Percentiles rank a stretch among this genome's conserved stretches.
phyloP scores from a whole-genome alignment of 2,888 invertebrate genomes.

The Euphydryas editha region DNA sequence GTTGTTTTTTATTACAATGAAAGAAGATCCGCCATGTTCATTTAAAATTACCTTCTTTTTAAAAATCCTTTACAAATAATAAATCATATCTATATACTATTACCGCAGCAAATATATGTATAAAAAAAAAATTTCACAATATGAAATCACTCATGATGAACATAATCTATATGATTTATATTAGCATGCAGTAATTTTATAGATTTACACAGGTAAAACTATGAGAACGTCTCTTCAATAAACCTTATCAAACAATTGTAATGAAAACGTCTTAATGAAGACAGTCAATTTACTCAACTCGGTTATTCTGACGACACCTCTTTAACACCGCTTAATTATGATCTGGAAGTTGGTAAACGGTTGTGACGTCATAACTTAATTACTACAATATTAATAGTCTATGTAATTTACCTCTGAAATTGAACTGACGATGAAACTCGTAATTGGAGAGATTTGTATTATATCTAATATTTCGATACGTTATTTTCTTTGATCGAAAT shows the following conservation, averaged over 20 bases:
- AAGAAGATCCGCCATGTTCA: too few relatives aligned
- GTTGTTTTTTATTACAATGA: too few relatives aligned
- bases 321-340: constrained; percentile 3
- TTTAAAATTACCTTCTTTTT: too few relatives aligned
- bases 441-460: constrained; percentile 11
- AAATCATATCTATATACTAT: too few relatives aligned
- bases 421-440: neutral
- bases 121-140: too few relatives aligned
- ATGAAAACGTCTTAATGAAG: neutral
- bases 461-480: neutral
- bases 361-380: constrained; percentile 18
- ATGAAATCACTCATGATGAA: too few relatives aligned
- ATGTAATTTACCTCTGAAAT: constrained; percentile 15
- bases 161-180: too few relatives aligned
- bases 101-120: too few relatives aligned
- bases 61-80: too few relatives aligned
- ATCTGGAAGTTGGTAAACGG: neutral
- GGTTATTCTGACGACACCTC: constrained; percentile 7
- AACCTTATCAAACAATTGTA: neutral
- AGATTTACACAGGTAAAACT: neutral
- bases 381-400: constrained; percentile 15
- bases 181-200: too few relatives aligned
- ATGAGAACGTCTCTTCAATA: neutral
- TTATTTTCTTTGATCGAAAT: neutral
- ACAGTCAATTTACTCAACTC: neutral